Evolutionary conservation across 2,113 vertebrate species (phyloP).

Genomic region (Lanius ludovicianus): DNA sequence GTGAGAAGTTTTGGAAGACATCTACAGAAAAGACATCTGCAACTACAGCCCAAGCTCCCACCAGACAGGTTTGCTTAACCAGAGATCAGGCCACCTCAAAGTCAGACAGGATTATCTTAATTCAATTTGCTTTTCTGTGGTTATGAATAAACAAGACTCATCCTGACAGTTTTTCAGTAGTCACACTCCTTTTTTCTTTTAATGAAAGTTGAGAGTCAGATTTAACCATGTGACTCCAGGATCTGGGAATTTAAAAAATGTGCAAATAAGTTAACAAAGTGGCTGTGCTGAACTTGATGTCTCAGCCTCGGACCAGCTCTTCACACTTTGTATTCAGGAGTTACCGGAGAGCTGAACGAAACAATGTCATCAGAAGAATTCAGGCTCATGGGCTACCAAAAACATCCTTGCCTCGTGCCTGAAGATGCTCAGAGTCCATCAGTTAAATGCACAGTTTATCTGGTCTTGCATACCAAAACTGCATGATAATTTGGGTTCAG

Average conservation of each 20-base stretch:
- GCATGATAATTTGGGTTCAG: not conserved
- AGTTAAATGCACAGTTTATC: not conserved
- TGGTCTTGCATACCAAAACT: not conserved
- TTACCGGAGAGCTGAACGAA: not conserved
- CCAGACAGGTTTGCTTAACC: not conserved
- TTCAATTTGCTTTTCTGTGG: not conserved
- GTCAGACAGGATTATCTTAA: not conserved
- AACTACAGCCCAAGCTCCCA: not conserved
- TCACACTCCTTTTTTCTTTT: not conserved
- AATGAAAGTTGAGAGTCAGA: not conserved
- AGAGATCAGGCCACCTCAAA: not conserved
- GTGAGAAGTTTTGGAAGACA: not conserved
- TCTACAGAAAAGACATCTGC: not conserved
- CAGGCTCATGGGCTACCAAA: not conserved
- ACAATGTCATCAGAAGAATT: not conserved
- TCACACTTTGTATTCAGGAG: accelerated
- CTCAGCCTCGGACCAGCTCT: not conserved
- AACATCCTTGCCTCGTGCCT: not conserved
- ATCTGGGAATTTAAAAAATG: not conserved
- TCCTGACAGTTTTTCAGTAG: not conserved
- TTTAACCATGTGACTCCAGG: not conserved
- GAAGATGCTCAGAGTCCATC: not conserved
- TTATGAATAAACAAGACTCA: not conserved
- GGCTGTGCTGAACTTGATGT: not conserved
- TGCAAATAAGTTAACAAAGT: not conserved